Percentiles rank a stretch among this genome's conserved stretches.
Conservation (phyloP, 2,888 invertebrate species). For the Lottia gigantea region DNA sequence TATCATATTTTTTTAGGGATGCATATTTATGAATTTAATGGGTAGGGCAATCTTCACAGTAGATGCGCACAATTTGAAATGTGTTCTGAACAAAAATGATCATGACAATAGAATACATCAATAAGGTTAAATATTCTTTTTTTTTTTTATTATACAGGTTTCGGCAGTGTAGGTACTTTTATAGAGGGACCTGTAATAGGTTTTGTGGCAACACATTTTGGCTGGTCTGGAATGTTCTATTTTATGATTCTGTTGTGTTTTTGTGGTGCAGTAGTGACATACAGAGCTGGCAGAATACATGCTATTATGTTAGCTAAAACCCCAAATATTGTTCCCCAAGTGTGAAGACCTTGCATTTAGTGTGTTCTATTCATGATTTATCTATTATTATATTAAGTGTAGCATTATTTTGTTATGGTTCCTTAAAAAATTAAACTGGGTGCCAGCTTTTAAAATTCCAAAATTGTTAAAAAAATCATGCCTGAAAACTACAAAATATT, state of each 20-base stretch:
- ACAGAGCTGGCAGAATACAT: constrained; percentile 56
- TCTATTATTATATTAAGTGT: too few relatives aligned
- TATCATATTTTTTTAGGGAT: too few relatives aligned
- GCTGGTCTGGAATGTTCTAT: constrained; percentile 69
- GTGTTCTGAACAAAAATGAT: not conserved
- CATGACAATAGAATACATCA: not conserved
- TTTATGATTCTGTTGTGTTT: constrained; percentile 66
- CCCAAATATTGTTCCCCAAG: not conserved
- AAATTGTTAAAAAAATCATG: too few relatives aligned
- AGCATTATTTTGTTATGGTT: too few relatives aligned
- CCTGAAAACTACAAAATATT: too few relatives aligned
- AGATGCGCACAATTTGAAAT: not conserved
- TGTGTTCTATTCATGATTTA: too few relatives aligned
- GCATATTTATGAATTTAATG: too few relatives aligned
- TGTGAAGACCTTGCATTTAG: too few relatives aligned
- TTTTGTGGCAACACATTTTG: constrained; percentile 65
- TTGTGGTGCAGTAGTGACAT: constrained; percentile 63
- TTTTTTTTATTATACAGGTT: constrained; percentile 48
- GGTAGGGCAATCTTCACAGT: not conserved
- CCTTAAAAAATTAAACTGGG: too few relatives aligned
- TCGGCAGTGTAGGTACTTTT: constrained; percentile 70
- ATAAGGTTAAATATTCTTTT: constrained; percentile 6
- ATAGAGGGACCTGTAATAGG: constrained; percentile 70
- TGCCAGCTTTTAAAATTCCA: too few relatives aligned
- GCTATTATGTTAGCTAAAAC: constrained; percentile 28